Conservation (phyloP, 2,797 vertebrate species). For the Heteromormyrus szaboi region DNA sequence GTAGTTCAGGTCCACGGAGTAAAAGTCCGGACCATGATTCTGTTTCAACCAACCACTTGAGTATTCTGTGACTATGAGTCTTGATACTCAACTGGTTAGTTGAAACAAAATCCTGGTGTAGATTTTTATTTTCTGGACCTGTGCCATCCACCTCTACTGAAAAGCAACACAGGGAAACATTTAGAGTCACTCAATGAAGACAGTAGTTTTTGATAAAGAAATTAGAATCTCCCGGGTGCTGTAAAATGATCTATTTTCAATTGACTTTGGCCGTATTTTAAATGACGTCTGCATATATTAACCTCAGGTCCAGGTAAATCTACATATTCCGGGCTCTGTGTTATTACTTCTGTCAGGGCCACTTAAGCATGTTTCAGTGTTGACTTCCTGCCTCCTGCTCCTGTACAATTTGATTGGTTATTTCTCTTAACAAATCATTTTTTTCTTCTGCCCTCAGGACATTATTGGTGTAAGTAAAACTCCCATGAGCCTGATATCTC, state of each 20-base stretch:
- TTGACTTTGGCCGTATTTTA: neutral
- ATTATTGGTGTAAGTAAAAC: neutral
- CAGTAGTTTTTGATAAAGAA: neutral
- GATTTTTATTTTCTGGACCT: neutral
- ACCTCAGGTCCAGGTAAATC: neutral
- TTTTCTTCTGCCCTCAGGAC: neutral
- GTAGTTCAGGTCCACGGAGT: neutral
- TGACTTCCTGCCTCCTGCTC: neutral
- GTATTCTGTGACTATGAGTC: neutral
- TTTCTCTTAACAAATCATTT: neutral
- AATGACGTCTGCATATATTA: neutral
- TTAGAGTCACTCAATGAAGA: neutral
- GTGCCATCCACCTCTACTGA: neutral
- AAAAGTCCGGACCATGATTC: neutral
- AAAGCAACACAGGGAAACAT: neutral
- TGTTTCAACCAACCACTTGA: neutral
- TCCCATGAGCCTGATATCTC: neutral
- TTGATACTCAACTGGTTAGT: neutral
- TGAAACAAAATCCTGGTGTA: neutral
- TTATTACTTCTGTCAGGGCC: neutral
- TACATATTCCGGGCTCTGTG: neutral
- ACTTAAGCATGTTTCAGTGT: neutral
- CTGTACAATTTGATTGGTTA: neutral
- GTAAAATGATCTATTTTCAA: neutral
- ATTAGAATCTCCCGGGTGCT: neutral